Conservation (phyloP, 2,797 vertebrate genomes). For the Pteronotus mesoamericanus region DNA sequence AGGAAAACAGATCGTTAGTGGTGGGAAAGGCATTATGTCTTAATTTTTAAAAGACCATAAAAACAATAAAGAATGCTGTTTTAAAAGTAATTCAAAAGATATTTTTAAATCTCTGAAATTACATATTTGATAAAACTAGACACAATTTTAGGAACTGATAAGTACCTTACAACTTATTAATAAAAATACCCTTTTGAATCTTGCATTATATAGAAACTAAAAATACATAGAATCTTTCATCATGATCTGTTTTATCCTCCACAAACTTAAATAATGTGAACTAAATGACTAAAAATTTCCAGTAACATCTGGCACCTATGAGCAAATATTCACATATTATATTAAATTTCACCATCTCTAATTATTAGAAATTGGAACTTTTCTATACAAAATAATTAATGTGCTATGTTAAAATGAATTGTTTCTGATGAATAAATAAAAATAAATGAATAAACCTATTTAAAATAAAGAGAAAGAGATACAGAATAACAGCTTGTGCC, state of each 20-base stretch:
- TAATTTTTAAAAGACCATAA: slow-evolving; percentile 37
- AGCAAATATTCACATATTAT: neutral
- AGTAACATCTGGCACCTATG: neutral
- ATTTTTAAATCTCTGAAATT: slow-evolving; percentile 45
- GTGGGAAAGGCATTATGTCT: neutral
- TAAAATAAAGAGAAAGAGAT: neutral
- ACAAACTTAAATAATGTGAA: slow-evolving; percentile 21
- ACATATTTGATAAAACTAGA: slow-evolving; percentile 9
- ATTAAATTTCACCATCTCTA: neutral
- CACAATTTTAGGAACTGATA: neutral
- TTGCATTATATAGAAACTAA: slow-evolving; percentile 6
- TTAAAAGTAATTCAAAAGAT: slow-evolving; percentile 29
- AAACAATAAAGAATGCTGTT: slow-evolving; percentile 10
- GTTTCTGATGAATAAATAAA: neutral
- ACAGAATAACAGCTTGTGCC: neutral
- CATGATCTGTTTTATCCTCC: neutral
- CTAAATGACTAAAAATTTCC: slow-evolving; percentile 21
- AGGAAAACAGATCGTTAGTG: slow-evolving; percentile 21
- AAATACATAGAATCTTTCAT: neutral
- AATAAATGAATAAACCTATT: neutral
- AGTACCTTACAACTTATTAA: neutral
- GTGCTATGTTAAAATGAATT: neutral
- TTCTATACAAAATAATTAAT: slow-evolving; percentile 19
- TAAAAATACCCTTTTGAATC: neutral
- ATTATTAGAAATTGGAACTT: neutral